Evolutionary conservation across 2,113 vertebrate genomes (phyloP), one percentile per base, ranked within the genome.

Genomic region (Motacilla tschutschensis): DNA sequence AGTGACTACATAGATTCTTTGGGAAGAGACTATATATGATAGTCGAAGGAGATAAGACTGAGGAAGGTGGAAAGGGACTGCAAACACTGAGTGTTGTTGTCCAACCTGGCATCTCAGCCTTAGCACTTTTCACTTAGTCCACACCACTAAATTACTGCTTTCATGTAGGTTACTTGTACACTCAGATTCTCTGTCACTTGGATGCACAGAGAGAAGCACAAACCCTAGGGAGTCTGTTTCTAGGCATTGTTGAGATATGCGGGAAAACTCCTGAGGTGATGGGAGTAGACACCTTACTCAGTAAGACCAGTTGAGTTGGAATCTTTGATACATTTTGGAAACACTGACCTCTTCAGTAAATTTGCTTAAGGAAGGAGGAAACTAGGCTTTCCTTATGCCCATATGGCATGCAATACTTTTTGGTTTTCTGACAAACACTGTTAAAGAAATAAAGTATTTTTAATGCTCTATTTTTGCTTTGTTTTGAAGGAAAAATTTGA

Each of bases 131-230:
- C 20, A 58, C 12, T 70, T 70, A 38, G 29, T 29, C 35, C 1
- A 1, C 40, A 7, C 26, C 33, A 21, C 35, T 64, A 64, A 88
- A 75, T n/a, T 46, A 41, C 20, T 19, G 15, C 20, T 69, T 78
- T 41, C 4, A 11, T 38, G 29, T 64, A 28, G 36, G 33, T 74
- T 28, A 14, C 21, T 66, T 84, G 14, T 16, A 19, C 0, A 4
- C 8, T 44, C 1, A 0, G 3, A 3, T 40, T 50, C 8, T 70
- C 36, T 53, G 35, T 62, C 35, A 22, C n/a, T 55, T 3, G 3
- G 5, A 5, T 0, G 1, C 6, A 16, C 10, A 26, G 16, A 43
- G 14, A 44, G 25, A 57, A 75, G 14, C 24, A 28, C 25, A 50
- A 35, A 40, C 10, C 33, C 25, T 28, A n/a, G 15, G 28, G 14